Conservation (phyloP, 2,797 vertebrate species). For the Enteromius viviparus region DNA sequence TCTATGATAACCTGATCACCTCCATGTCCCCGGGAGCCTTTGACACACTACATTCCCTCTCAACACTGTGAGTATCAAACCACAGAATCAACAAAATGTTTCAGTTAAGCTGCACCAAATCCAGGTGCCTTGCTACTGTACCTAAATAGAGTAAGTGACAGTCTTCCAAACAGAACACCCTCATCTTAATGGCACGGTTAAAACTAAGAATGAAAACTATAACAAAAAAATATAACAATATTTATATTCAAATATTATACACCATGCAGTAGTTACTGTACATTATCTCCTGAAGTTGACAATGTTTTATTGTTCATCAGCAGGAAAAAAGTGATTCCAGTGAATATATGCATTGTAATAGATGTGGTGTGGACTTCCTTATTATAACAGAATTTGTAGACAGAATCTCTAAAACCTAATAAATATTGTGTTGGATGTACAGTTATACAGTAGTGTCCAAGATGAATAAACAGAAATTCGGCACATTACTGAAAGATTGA, state of each 20-base stretch:
- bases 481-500: background rate
- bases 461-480: background rate
- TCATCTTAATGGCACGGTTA: background rate
- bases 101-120: background rate
- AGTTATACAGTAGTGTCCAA: background rate
- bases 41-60: conserved; percentile 93
- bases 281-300: background rate
- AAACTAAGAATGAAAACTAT: background rate
- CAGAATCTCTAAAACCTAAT: background rate
- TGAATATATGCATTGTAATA: background rate
- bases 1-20: conserved; percentile 98
- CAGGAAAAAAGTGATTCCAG: background rate
- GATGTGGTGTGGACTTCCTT: background rate
- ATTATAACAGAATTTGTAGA: background rate
- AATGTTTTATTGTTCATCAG: background rate
- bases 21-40: conserved; percentile 93
- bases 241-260: background rate
- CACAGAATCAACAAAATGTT: background rate
- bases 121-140: background rate
- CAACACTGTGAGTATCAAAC: conserved; percentile 87
- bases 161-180: too few relatives aligned
- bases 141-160: background rate
- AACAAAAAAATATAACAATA: background rate
- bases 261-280: background rate
- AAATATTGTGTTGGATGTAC: background rate